These are phyloP conservation scores for Tigriopus japonicus DNA, from an alignment of 1,140 invertebrate species.

Conservation along the genomic window DNA sequence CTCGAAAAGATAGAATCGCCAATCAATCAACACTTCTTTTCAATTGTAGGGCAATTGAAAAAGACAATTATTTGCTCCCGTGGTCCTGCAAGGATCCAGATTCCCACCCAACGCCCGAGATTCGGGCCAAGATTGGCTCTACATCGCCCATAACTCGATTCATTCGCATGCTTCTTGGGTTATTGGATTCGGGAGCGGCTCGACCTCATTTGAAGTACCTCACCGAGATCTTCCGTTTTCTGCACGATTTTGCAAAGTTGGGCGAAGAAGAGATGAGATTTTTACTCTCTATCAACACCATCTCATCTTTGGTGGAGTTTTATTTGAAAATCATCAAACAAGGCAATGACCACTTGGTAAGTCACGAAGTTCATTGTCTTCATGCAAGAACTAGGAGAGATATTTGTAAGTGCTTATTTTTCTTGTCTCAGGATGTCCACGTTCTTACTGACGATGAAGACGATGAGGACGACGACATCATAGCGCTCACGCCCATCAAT, in stretches of 20 bases:
- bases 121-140: not conserved
- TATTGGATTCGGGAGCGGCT: slow-evolving; percentile 43
- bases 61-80: slow-evolving; percentile 6
- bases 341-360: not conserved
- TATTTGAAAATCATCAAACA: slow-evolving; percentile 45
- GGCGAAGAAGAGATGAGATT: slow-evolving; percentile 78
- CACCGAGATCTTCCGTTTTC: slow-evolving; percentile 73
- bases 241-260: slow-evolving; percentile 85
- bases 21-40: not conserved
- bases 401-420: not conserved
- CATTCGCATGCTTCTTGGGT: slow-evolving; percentile 63
- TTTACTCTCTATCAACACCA: slow-evolving; percentile 61
- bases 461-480: slow-evolving; percentile 50
- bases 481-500: slow-evolving; percentile 38
- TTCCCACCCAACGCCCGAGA: not conserved
- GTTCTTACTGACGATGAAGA: slow-evolving; percentile 46
- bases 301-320: slow-evolving; percentile 72
- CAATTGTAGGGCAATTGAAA: slow-evolving; percentile 9
- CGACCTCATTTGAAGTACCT: slow-evolving; percentile 65
- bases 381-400: too few species aligned
- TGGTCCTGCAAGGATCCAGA: not conserved
- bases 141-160: slow-evolving; percentile 72
- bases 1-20: not conserved
- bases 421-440: slow-evolving; percentile 24
- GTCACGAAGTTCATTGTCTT: too few species aligned